Base-by-base conservation (phyloP, 1,140 invertebrate genomes). In the Leptinotarsa undecemlineata region DNA sequence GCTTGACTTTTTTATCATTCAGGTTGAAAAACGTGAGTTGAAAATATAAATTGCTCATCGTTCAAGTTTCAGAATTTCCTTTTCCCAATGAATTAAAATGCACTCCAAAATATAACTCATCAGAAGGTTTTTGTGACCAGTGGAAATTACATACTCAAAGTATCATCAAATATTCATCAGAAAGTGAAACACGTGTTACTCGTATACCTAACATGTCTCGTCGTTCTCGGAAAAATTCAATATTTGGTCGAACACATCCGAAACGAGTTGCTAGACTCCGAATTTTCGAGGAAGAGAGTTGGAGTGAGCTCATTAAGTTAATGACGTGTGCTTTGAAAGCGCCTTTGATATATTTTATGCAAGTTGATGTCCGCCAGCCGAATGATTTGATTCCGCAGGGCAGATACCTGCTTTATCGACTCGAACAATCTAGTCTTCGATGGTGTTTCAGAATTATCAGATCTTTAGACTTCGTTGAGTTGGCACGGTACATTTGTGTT, bases 261-360 rank as follows among this genome's bases (percentile, higher is more conserved):
- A 19, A 15, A 15, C 17, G 51, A 57, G 51, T 57, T 57, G 51
- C 51, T 19, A 57, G 51, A 57, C 51, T 57, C 51, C 20, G 20
- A 70, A 70, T 60, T 78, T 75, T 73, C 77, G 71, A 64, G 75
- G 57, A 72, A 66, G 63, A 72, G 71, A 66, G 69, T 72, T 64
- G 76, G 73, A 78, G 73, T 76, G 75, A 76, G 74, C 77, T 80
- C 78, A 80, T 80, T 78, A 80, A 69, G 71, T 74, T 80, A 80
- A 80, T 80, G 78, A 80, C 76, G 75, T 78, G 78, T 75, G 74
- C 75, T 75, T 73, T 74, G 73, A 69, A 72, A 63, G 63, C 63
- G 61, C 78, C 74, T 78, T 79, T 79, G 74, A 79, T 79, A 79
- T 67, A 78, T 77, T 80, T 80, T 76, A 76, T 78, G 74, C 76